Conservation (phyloP, 1,140 invertebrate genomes). For the Saccostrea glomerata region DNA sequence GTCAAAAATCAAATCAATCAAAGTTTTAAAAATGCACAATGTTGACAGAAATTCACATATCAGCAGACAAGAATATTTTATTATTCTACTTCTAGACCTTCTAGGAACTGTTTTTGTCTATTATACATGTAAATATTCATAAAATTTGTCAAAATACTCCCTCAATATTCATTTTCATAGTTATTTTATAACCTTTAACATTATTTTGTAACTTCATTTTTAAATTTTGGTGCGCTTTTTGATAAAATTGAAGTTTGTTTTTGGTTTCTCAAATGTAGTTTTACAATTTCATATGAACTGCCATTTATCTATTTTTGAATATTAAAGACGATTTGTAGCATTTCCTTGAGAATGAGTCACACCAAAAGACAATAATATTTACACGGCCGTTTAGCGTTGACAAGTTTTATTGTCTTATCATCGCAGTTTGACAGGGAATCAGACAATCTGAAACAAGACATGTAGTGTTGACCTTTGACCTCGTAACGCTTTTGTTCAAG, state of each 20-base stretch:
- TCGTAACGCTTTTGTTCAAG: not conserved
- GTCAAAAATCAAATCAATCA: not conserved
- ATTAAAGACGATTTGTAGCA: not conserved
- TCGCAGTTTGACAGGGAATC: not conserved
- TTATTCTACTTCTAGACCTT: not conserved
- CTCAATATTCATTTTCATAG: not conserved
- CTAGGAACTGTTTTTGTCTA: not conserved
- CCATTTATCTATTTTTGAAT: not conserved
- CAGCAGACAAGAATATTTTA: not conserved
- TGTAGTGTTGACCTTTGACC: slow-evolving; percentile 26
- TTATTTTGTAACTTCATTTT: not conserved
- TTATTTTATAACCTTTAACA: not conserved
- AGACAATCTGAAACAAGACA: slow-evolving; percentile 33
- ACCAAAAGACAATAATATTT: slow-evolving; percentile 29
- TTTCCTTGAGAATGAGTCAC: slow-evolving; percentile 26
- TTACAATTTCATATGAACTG: not conserved
- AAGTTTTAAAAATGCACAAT: not conserved
- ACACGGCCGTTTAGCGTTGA: slow-evolving; percentile 7
- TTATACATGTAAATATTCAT: slow-evolving; percentile 23
- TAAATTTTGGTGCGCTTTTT: not conserved
- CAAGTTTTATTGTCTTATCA: slow-evolving; percentile 8
- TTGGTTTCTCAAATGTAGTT: not conserved
- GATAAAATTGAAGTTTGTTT: not conserved
- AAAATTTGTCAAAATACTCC: slow-evolving; percentile 2
- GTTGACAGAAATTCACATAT: not conserved